Evolutionary conservation across 2,113 vertebrate genomes (phyloP).

Genomic region (Shinisaurus crocodilurus): DNA sequence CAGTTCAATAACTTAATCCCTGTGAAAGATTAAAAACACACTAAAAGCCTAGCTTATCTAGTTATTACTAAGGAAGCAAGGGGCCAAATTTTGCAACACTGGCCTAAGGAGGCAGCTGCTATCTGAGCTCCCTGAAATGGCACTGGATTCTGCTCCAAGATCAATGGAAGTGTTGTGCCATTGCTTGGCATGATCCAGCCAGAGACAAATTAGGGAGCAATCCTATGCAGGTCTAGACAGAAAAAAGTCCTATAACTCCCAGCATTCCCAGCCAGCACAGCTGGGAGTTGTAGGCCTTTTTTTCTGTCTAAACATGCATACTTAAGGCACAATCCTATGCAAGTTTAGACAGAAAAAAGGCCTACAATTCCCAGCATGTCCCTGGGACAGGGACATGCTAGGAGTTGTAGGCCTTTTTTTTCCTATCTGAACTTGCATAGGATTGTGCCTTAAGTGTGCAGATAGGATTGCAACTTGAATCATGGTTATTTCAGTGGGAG

Average conservation of each 20-base stretch:
- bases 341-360: too few relatives aligned
- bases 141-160: neutral
- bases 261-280: too few relatives aligned
- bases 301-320: too few relatives aligned
- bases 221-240: neutral
- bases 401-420: too few relatives aligned
- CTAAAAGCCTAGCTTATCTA: conserved; percentile 49
- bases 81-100: too few relatives aligned
- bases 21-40: neutral
- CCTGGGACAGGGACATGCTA: too few relatives aligned
- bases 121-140: neutral
- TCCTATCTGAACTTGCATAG: too few relatives aligned
- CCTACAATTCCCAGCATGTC: too few relatives aligned
- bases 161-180: neutral
- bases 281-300: too few relatives aligned
- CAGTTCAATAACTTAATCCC: neutral
- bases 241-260: neutral
- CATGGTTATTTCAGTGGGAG: neutral
- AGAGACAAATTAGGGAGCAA: neutral
- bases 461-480: neutral
- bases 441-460: neutral
- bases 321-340: too few relatives aligned
- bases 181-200: neutral
- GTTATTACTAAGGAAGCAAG: conserved; percentile 62
- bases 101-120: neutral